Percentiles rank a stretch among this genome's conserved stretches.
Conservation (phyloP, 2,113 vertebrate genomes). For the Sturnus vulgaris region DNA sequence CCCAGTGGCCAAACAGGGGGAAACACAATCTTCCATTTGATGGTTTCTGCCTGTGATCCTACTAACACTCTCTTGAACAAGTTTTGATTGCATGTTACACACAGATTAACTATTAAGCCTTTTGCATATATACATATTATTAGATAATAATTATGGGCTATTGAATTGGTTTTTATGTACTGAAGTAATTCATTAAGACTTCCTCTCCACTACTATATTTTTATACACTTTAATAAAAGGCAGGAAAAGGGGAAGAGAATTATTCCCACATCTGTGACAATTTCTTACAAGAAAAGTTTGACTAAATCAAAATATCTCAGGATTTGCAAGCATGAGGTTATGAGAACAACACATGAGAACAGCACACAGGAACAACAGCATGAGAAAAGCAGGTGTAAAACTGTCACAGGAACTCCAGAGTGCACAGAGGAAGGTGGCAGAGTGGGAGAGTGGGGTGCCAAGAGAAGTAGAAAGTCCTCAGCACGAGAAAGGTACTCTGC, state of each 20-base stretch:
- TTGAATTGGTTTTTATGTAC: not conserved
- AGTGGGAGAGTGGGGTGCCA: not conserved
- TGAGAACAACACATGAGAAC: not conserved
- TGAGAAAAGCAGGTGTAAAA: not conserved
- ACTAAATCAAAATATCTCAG: not conserved
- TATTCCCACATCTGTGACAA: not conserved
- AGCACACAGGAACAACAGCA: rapidly evolving
- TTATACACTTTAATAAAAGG: not conserved
- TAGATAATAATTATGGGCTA: not conserved
- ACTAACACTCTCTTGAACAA: not conserved
- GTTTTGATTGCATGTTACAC: not conserved
- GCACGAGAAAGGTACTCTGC: not conserved
- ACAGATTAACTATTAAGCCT: not conserved
- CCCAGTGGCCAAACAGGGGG: not conserved
- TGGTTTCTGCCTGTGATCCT: not conserved
- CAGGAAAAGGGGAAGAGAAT: not conserved
- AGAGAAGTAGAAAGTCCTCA: not conserved
- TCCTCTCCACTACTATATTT: not conserved
- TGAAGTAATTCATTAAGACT: not conserved
- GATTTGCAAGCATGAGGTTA: not conserved
- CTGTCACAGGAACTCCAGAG: not conserved
- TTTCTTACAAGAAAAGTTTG: not conserved
- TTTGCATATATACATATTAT: not conserved
- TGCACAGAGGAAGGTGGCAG: not conserved
- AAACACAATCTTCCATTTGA: not conserved